A percentile compares a stretch with the other conserved stretches of the same genome.
phyloP scores from a whole-genome alignment of 2,797 vertebrate species.

The Lagocephalus sceleratus region DNA sequence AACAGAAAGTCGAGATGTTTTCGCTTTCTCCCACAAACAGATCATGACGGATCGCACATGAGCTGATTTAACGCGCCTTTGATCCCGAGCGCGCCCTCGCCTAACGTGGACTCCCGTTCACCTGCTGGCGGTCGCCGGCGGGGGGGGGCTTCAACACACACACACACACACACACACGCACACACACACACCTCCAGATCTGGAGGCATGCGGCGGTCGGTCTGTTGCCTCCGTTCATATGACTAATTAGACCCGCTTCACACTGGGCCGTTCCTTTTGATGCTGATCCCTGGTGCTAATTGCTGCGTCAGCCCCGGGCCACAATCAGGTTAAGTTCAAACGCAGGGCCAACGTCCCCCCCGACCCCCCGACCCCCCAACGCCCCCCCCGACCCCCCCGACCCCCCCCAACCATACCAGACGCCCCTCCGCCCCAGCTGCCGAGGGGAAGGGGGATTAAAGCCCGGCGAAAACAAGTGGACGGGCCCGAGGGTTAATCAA shows the following conservation, averaged over 20 bases:
- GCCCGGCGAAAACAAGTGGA: too few relatives aligned
- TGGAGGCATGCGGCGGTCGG: slow-evolving; percentile 81
- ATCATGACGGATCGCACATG: slow-evolving; percentile 46
- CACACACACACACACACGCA: slow-evolving; percentile 34
- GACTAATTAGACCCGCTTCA: slow-evolving; percentile 98
- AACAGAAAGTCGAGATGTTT: slow-evolving; percentile 31
- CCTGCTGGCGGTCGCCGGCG: slow-evolving; percentile 38
- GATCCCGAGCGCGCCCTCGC: slow-evolving; percentile 53
- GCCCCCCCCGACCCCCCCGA: slow-evolving; percentile 38
- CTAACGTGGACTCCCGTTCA: slow-evolving; percentile 45
- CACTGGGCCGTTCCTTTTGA: slow-evolving; percentile 93
- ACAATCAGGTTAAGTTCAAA: slow-evolving; percentile 91
- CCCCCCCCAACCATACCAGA: too few relatives aligned
- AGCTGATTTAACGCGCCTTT: slow-evolving; percentile 43
- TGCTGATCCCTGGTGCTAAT: slow-evolving; percentile 89
- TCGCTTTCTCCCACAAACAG: slow-evolving; percentile 38
- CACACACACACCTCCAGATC: slow-evolving; percentile 28
- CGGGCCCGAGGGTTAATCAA: too few relatives aligned
- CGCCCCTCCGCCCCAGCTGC: too few relatives aligned
- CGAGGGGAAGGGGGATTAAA: too few relatives aligned
- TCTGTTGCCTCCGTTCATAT: slow-evolving; percentile 90
- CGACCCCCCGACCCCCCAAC: slow-evolving; percentile 34
- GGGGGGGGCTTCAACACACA: slow-evolving; percentile 8
- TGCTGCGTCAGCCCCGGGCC: slow-evolving; percentile 81
- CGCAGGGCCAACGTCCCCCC: slow-evolving; percentile 64